Base-by-base conservation (phyloP, 2,797 vertebrate genomes). In the Erethizon dorsatum region DNA sequence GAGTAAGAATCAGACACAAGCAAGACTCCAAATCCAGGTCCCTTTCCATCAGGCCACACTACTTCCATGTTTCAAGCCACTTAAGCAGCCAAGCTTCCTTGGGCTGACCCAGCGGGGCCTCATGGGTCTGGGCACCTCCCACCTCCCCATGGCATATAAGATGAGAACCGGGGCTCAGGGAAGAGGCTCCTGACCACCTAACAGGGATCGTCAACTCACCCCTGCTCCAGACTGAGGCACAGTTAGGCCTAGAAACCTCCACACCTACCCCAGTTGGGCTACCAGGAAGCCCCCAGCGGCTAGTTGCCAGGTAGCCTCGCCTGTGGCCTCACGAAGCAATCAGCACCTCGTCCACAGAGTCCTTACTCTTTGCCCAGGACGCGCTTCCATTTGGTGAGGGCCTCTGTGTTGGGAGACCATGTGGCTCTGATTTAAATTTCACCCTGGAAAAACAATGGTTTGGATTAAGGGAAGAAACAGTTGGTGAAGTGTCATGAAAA, bases 371-470 rank as follows among this genome's bases (percentile, higher is more conserved):
- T 45, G 31, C 83, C 75, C 69, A 45, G 93, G 67, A 56, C 59
- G 41, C 0, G 8, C 95, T 97, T 84, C 96, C 91, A 82, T 59
- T 95, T 91, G 92, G 90, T 65, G 41, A 37, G 54, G 90, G 83
- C 5, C 0, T 82, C 75, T n/a, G 80, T 3, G 18, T 1, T 2
- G 26, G 84, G 90, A 61, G 56, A 88, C n/a, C 97, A 97, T 96
- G 96, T 98, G 97, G 95, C 91, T 98, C 91, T 90, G 80, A 98
- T 98, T 97, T 97, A 84, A 90, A 69, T 91, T 82, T 98, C 92
- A 91, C 90, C 88, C 98, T 97, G 98, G 97, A 97, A 96, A 95
- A 97, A 98, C 97, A 94, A 96, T 97, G 97, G 97, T 97, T 98
- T 96, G 97, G 92, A 97, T 97, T 97, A 98, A 77, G 96, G 94